These are phyloP conservation scores for Chloroceryle inda DNA, from an alignment of 2,797 vertebrate genomes.

Conservation along the genomic window DNA sequence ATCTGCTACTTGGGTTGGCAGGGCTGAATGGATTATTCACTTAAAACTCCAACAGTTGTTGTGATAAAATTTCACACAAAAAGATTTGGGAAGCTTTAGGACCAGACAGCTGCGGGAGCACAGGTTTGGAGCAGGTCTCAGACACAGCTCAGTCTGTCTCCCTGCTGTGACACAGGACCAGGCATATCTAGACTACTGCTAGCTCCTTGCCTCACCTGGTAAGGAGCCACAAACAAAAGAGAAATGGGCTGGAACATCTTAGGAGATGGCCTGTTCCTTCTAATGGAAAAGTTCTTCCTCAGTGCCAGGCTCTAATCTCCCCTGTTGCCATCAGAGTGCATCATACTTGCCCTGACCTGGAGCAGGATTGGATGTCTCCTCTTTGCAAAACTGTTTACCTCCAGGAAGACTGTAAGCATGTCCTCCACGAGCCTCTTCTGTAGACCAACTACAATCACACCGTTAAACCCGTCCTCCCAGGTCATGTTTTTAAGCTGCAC, in stretches of 20 bases:
- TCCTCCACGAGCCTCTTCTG: background rate
- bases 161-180: background rate
- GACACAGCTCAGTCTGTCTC: background rate
- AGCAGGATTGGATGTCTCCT: background rate
- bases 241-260: background rate
- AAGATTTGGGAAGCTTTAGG: background rate
- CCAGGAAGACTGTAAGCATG: fast-evolving
- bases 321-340: background rate
- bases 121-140: background rate
- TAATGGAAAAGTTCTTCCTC: background rate
- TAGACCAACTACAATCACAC: background rate
- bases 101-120: background rate
- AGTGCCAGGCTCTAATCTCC: background rate
- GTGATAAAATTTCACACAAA: background rate
- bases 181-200: background rate
- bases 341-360: background rate
- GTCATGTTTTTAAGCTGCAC: background rate
- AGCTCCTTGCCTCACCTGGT: background rate
- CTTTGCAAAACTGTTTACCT: background rate
- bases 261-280: background rate
- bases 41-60: background rate
- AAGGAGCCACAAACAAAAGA: background rate
- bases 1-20: background rate
- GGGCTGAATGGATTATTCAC: background rate
- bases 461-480: background rate